Conservation (phyloP, 92 coral and sea anemone species). For the Palythoa caribaeorum region DNA sequence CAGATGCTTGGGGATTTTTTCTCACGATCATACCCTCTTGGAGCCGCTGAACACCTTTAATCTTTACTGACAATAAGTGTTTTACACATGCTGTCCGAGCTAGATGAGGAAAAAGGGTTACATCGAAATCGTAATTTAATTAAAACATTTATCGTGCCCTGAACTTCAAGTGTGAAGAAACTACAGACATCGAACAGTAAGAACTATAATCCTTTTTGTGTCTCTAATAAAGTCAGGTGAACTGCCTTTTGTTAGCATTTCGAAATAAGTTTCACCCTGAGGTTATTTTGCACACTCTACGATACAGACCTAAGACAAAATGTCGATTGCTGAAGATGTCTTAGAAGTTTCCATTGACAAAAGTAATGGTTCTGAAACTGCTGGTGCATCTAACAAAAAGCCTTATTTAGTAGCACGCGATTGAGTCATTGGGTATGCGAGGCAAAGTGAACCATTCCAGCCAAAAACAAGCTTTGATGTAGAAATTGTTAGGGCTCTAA, state of each 20-base stretch:
- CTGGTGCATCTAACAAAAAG: not conserved
- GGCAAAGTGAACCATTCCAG: constrained; percentile 37
- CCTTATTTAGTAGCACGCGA: constrained; percentile 21
- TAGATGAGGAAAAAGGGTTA: not conserved
- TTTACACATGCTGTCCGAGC: not conserved
- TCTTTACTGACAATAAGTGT: not conserved
- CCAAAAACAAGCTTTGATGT: constrained; percentile 34
- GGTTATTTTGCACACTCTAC: not conserved
- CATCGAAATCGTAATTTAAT: not conserved
- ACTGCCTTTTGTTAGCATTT: not conserved
- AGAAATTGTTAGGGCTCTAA: constrained; percentile 43
- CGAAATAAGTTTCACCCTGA: not conserved
- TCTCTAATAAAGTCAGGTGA: not conserved
- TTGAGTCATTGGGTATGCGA: constrained; percentile 37
- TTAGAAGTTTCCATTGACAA: not conserved
- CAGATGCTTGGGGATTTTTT: not conserved
- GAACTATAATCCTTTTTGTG: not conserved
- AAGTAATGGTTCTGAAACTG: not conserved
- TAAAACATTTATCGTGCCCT: not conserved
- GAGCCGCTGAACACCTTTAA: too few species aligned
- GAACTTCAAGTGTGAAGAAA: not conserved
- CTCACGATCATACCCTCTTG: not conserved
- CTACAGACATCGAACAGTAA: not conserved
- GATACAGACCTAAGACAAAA: not conserved
- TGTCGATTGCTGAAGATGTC: not conserved